phyloP scores from a whole-genome alignment of 2,113 vertebrate species.

The Isurus oxyrinchus region DNA sequence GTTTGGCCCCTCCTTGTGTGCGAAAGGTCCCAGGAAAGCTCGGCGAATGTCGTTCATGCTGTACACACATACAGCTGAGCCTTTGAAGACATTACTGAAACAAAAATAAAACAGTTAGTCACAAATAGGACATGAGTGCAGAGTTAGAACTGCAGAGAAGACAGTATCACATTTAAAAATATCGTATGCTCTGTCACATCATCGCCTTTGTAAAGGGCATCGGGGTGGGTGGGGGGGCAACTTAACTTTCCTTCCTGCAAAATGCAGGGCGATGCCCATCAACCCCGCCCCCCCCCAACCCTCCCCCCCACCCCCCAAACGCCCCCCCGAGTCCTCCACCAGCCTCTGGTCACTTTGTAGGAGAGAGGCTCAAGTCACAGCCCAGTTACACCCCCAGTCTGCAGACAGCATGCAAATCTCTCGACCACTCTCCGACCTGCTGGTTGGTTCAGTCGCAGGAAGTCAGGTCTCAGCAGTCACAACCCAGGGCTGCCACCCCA shows the following conservation, averaged over 20 bases:
- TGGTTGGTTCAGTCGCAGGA: background rate
- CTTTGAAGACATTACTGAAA: slow-evolving; percentile 82
- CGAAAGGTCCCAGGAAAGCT: slow-evolving; percentile 92
- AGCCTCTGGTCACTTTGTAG: background rate
- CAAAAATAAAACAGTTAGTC: background rate
- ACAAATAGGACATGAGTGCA: background rate
- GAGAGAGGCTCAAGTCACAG: background rate
- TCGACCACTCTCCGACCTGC: background rate
- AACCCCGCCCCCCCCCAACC: background rate
- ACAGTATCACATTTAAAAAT: background rate
- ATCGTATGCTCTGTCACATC: too few species aligned
- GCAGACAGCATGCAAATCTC: background rate
- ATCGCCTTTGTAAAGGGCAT: background rate
- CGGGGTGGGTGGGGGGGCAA: background rate
- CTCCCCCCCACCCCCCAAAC: background rate
- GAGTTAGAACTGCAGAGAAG: background rate
- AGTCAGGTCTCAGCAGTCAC: background rate
- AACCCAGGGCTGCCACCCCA: background rate
- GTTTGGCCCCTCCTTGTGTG: slow-evolving; percentile 93
- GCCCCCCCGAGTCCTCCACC: background rate
- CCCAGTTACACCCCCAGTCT: background rate
- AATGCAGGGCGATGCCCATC: background rate
- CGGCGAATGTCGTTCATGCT: slow-evolving; percentile 93
- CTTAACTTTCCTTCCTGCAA: background rate
- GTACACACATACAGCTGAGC: slow-evolving; percentile 88